Evolutionary conservation across 2,888 invertebrate species (phyloP).

Genomic region (Pycnomerus fuliginosus): DNA sequence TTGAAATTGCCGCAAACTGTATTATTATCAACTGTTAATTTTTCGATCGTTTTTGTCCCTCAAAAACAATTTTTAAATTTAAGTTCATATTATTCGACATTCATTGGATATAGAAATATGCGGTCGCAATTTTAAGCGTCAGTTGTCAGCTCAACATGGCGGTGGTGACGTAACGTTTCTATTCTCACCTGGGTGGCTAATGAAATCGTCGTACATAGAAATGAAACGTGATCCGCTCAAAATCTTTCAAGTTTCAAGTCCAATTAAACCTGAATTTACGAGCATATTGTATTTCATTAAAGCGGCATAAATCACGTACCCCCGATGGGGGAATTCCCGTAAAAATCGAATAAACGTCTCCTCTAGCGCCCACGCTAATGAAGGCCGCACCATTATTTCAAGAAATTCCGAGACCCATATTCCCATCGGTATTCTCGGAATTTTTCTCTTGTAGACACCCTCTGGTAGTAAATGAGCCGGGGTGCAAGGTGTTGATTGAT

Average conservation of each 20-base stretch:
- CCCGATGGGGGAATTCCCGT: conserved; percentile 13
- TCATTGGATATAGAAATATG: too few relatives aligned
- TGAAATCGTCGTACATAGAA: conserved; percentile 22
- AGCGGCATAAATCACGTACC: conserved; percentile 7
- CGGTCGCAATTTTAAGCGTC: too few relatives aligned
- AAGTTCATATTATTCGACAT: too few relatives aligned
- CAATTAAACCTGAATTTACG: conserved; percentile 23
- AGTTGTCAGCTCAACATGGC: too few relatives aligned
- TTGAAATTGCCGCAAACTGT: too few relatives aligned
- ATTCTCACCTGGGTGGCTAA: too few relatives aligned
- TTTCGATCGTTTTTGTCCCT: too few relatives aligned
- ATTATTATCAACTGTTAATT: too few relatives aligned
- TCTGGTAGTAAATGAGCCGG: conserved; percentile 25
- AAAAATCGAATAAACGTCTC: conserved; percentile 18
- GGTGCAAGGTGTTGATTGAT: conserved; percentile 28
- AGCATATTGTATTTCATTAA: conserved; percentile 27
- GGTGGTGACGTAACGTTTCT: too few relatives aligned
- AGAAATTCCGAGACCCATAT: too few relatives aligned
- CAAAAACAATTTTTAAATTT: too few relatives aligned
- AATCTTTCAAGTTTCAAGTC: conserved; percentile 24
- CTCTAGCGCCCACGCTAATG: conserved; percentile 3
- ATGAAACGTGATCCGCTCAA: conserved; percentile 23
- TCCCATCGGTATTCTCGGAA: conserved; percentile 18
- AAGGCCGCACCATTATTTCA: too few relatives aligned
- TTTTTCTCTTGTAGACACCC: conserved; percentile 15